These are phyloP conservation scores for Fragum fragum DNA, from an alignment of 2,888 invertebrate species.

Conservation along the genomic window DNA sequence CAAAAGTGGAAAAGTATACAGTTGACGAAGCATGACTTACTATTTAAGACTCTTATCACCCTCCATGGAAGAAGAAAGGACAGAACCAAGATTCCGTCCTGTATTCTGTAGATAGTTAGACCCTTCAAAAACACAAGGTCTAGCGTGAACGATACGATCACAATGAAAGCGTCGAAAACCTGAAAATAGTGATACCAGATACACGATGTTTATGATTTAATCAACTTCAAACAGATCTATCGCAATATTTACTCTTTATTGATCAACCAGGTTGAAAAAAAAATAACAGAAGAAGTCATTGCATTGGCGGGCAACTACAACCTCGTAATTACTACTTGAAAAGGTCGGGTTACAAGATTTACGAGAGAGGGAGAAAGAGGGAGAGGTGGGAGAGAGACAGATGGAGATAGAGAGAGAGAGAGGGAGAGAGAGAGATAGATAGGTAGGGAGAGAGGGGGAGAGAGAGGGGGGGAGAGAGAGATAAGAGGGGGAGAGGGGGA, in stretches of 20 bases:
- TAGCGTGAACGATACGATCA: slow-evolving; percentile 72
- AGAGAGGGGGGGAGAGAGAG: no score
- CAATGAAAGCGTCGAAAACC: slow-evolving; percentile 77
- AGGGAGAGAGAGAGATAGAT: no score
- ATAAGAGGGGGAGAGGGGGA: neutral
- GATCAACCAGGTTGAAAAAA: neutral
- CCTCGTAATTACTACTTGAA: neutral
- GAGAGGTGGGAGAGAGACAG: no score
- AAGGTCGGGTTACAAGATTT: neutral
- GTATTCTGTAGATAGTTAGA: slow-evolving; percentile 63
- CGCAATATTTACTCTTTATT: no score
- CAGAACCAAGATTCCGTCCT: slow-evolving; percentile 53
- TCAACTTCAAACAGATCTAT: no score
- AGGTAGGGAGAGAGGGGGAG: no score
- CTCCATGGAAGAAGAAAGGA: slow-evolving; percentile 77
- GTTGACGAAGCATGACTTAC: slow-evolving; percentile 56
- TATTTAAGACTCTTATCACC: slow-evolving; percentile 78
- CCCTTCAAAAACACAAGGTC: slow-evolving; percentile 72
- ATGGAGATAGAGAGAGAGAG: no score
- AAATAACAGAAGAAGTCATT: neutral
- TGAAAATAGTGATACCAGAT: no score
- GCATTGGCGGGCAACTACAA: no score
- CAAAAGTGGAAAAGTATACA: no score
- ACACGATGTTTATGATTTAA: no score
- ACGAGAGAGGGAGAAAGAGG: neutral